Conservation (phyloP, 2,888 invertebrate species). For the Thyatira batis region DNA sequence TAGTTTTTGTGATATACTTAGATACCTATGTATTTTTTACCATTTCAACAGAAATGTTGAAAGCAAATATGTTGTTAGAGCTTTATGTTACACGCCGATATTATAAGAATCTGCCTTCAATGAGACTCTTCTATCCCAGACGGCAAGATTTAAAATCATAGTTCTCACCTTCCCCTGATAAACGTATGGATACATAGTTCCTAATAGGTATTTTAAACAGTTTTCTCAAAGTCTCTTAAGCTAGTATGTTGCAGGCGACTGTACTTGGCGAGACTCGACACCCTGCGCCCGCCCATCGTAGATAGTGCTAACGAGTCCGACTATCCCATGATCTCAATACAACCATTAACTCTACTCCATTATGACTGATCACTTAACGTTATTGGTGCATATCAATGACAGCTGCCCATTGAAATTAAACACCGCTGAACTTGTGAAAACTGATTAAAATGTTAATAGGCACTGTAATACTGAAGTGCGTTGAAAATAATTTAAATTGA, state of each 20-base stretch:
- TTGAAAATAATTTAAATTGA: no score
- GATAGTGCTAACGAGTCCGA: slow-evolving; percentile 61
- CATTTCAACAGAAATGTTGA: no score
- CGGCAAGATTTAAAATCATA: no score
- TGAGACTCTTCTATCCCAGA: no score
- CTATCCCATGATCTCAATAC: slow-evolving; percentile 48
- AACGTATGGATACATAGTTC: no score
- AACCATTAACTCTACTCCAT: slow-evolving; percentile 39
- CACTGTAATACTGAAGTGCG: no score
- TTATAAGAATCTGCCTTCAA: no score
- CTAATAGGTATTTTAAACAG: neutral
- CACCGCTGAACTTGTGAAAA: slow-evolving; percentile 16
- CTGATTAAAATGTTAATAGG: slow-evolving; percentile 17
- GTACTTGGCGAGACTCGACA: slow-evolving; percentile 12
- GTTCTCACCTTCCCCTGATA: no score
- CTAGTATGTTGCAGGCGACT: neutral
- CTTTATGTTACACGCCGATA: no score
- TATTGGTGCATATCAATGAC: slow-evolving; percentile 25
- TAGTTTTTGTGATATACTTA: no score
- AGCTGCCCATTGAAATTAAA: slow-evolving; percentile 34
- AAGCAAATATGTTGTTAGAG: no score
- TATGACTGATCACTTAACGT: slow-evolving; percentile 40
- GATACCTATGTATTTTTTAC: no score
- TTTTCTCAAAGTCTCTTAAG: neutral
- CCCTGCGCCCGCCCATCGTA: slow-evolving; percentile 42